Percentiles rank a stretch among this genome's conserved stretches.
phyloP scores from a whole-genome alignment of 2,797 vertebrate genomes.

The Sebastes kiyomatsui region DNA sequence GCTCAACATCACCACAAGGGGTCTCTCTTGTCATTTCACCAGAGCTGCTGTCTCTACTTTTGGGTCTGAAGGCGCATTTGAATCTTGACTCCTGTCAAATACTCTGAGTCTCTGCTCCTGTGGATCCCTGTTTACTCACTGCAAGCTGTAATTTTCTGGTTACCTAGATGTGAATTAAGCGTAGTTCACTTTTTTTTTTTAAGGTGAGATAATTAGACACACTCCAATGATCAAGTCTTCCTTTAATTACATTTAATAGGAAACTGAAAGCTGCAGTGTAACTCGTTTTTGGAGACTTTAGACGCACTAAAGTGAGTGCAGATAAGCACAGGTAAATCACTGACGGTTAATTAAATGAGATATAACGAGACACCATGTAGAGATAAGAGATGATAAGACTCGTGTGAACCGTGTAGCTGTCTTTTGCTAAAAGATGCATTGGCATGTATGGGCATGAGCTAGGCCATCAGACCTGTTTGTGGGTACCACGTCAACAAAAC shows the following conservation, averaged over 20 bases:
- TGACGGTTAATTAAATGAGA: background rate
- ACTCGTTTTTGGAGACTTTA: conserved; percentile 12
- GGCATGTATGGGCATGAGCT: conserved; percentile 11
- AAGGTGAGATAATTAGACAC: conserved; percentile 16
- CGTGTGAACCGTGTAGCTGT: background rate
- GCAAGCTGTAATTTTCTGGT: conserved; percentile 29
- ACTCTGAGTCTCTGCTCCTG: conserved; percentile 32
- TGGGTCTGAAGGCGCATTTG: background rate
- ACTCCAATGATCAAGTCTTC: background rate
- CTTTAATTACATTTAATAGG: conserved; percentile 21
- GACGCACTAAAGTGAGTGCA: background rate
- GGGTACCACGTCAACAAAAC: background rate
- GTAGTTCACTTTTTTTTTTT: background rate
- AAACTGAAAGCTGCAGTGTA: conserved; percentile 7
- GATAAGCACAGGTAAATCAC: background rate
- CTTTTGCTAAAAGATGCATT: conserved; percentile 2
- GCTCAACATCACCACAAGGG: conserved; percentile 65
- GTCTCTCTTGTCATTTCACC: conserved; percentile 78
- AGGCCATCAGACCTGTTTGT: conserved; percentile 15
- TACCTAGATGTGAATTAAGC: conserved; percentile 13
- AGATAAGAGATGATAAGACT: background rate
- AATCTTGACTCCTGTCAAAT: conserved; percentile 42
- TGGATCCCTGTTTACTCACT: conserved; percentile 39
- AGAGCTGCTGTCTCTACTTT: conserved; percentile 2
- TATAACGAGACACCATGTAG: background rate